Percentiles rank a stretch among this genome's conserved stretches.
Evolutionary conservation across 2,797 vertebrate species (phyloP).

Genomic region (Caiman crocodilus): DNA sequence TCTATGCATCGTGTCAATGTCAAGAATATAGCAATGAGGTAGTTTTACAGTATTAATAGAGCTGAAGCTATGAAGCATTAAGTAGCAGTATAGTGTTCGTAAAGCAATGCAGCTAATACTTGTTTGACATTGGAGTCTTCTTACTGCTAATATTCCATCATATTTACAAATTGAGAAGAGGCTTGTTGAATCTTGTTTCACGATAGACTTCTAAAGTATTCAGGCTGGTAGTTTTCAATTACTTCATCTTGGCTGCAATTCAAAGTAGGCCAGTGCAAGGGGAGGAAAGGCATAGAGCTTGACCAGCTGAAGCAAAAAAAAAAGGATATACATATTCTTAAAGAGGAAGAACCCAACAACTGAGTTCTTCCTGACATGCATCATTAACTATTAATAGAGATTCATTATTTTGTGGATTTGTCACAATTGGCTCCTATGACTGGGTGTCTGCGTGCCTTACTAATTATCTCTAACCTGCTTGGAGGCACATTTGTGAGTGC

Average conservation of each 20-base stretch:
- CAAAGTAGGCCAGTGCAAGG: slow-evolving; percentile 35
- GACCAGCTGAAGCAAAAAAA: slow-evolving; percentile 54
- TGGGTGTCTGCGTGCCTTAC: slow-evolving; percentile 72
- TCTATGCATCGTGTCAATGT: not conserved
- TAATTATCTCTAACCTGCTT: slow-evolving; percentile 81
- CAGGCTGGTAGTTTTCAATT: slow-evolving; percentile 70
- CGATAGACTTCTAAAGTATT: slow-evolving; percentile 64
- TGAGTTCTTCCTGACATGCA: slow-evolving; percentile 42
- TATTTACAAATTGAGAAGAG: slow-evolving; percentile 72
- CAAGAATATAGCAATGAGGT: not conserved
- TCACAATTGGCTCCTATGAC: slow-evolving; percentile 73
- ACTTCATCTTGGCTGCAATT: slow-evolving; percentile 67
- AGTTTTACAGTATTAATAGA: slow-evolving; percentile 34
- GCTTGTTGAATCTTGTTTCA: slow-evolving; percentile 76
- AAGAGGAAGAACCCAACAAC: slow-evolving; percentile 47
- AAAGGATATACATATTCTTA: slow-evolving; percentile 3
- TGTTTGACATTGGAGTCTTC: slow-evolving; percentile 73
- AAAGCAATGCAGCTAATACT: slow-evolving; percentile 52
- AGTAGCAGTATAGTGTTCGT: not conserved
- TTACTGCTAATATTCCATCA: slow-evolving; percentile 61
- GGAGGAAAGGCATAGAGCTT: slow-evolving; percentile 42
- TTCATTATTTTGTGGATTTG: slow-evolving; percentile 78
- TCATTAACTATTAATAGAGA: slow-evolving; percentile 78
- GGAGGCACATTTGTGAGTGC: slow-evolving; percentile 76
- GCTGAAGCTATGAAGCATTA: slow-evolving; percentile 16